Percentiles rank a stretch among this genome's conserved stretches.
Evolutionary conservation across 1,140 invertebrate genomes (phyloP).

Genomic region (Drosophila azteca): DNA sequence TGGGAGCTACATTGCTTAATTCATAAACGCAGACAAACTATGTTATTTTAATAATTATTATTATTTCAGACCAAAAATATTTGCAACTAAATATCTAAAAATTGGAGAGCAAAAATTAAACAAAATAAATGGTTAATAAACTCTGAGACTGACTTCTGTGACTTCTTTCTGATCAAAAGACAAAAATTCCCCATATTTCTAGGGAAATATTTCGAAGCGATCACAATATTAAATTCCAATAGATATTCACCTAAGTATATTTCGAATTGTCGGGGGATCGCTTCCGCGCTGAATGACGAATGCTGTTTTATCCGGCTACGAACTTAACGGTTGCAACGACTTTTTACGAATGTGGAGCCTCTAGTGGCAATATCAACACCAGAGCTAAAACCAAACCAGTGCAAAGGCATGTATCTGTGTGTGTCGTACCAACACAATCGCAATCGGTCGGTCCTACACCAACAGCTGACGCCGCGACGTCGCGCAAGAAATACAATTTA

Average conservation of each 20-base stretch:
- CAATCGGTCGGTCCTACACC: conserved; percentile 7
- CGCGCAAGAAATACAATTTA: conserved; percentile 50
- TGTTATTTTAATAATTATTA: too few relatives aligned
- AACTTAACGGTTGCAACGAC: conserved; percentile 18
- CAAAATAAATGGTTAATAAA: too few relatives aligned
- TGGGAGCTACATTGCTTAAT: too few relatives aligned
- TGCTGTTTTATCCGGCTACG: background rate
- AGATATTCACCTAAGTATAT: conserved; percentile 62
- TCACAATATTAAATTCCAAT: conserved; percentile 1
- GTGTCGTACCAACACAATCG: conserved; percentile 2
- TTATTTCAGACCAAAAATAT: too few relatives aligned
- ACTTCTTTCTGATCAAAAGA: background rate
- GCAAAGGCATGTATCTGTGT: too few relatives aligned
- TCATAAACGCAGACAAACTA: too few relatives aligned
- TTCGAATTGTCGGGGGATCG: background rate
- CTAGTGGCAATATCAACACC: conserved; percentile 2
- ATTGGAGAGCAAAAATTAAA: too few relatives aligned
- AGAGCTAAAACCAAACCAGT: too few relatives aligned
- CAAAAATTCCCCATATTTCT: conserved; percentile 1
- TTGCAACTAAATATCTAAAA: too few relatives aligned
- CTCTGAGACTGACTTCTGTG: too few relatives aligned
- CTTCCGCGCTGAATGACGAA: background rate
- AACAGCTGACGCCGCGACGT: conserved; percentile 15
- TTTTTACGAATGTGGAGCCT: background rate
- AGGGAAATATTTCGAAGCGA: conserved; percentile 10